Percentiles rank a stretch among this genome's conserved stretches.
phyloP scores from a whole-genome alignment of 23 tunicate genomes.

The Oikopleura vanhoeffeni region DNA sequence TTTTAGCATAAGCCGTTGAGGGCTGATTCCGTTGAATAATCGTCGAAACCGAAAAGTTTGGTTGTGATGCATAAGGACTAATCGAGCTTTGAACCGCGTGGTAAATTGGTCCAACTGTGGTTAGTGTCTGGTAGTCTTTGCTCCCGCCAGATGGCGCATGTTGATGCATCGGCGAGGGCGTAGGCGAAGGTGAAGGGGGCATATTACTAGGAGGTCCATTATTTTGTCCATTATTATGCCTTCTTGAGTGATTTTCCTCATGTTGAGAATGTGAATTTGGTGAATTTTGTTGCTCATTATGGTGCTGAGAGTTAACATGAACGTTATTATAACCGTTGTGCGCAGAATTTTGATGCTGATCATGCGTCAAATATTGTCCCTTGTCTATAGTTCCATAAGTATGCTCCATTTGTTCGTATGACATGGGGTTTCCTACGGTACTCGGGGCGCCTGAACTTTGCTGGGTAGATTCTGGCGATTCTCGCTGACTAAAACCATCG shows the following conservation, averaged over 20 bases:
- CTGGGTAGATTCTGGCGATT: background rate
- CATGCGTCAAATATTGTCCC: background rate
- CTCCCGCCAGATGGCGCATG: background rate
- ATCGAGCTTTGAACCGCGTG: background rate
- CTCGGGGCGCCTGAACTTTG: background rate
- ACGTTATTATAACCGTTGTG: background rate
- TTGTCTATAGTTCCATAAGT: background rate
- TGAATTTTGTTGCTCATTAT: too few species aligned
- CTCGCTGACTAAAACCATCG: background rate
- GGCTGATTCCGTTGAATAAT: conserved; percentile 5
- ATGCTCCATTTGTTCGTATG: background rate
- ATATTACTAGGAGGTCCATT: too few species aligned
- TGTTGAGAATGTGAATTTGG: background rate
- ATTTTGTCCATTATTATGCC: background rate
- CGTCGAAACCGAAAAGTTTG: background rate
- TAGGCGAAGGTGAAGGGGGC: background rate
- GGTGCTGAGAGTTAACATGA: background rate
- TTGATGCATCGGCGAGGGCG: background rate
- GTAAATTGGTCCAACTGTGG: conserved; percentile 10
- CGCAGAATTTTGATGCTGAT: background rate
- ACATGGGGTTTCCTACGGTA: background rate
- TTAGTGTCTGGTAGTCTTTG: conserved; percentile 8
- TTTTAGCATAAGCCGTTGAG: background rate
- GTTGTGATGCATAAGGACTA: background rate
- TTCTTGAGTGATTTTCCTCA: background rate